Evolutionary conservation across 2,113 vertebrate genomes (phyloP), one percentile per base, ranked within the genome.

Genomic region (Rynchops niger): DNA sequence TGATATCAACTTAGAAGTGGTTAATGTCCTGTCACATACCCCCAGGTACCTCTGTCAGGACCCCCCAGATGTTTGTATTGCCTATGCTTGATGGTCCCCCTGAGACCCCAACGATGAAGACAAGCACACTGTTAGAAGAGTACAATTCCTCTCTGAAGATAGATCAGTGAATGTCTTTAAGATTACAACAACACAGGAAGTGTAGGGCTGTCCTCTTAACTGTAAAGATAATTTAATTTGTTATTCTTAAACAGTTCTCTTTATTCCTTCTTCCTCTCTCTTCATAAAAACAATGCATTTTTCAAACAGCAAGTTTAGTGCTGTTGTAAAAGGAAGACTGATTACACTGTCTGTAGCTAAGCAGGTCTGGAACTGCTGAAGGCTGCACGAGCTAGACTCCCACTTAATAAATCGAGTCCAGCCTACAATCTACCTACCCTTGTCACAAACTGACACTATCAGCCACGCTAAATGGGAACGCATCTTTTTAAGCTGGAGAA

Each of bases 1-100:
- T 81, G 52, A 65, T 42, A 90, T 65, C 85, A 94, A 71, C 34
- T 12, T 79, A 79, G n/a, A 71, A 95, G 67, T 82, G 89, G 66
- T 93, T 95, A 84, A 95, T 90, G 61, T 93, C 83, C 66, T 91
- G 72, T 84, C 86, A 94, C 77, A 69, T 84, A 65, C 70, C 71
- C 93, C 93, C 30, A 45, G 63, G 27, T 66, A 69, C 55, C 34
- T 27, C 69, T 91, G 25, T 70, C 83, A 95, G 71, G 82, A 36
- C 42, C 26, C 38, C 23, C 34, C 45, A 92, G 76, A 67, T 36
- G 21, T 96, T 97, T 91, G 15, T 43, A 50, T 22, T 65, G 65
- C 63, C 38, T 83, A 3, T 53, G 18, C 62, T 65, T 82, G 47
- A 86, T 15, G 70, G 74, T 88, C 87, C 95, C 83, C 56, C 62